A percentile compares a stretch with the other conserved stretches of the same genome.
These are phyloP conservation scores for Silurus meridionalis DNA, from an alignment of 2,113 vertebrate species.

Conservation along the genomic window DNA sequence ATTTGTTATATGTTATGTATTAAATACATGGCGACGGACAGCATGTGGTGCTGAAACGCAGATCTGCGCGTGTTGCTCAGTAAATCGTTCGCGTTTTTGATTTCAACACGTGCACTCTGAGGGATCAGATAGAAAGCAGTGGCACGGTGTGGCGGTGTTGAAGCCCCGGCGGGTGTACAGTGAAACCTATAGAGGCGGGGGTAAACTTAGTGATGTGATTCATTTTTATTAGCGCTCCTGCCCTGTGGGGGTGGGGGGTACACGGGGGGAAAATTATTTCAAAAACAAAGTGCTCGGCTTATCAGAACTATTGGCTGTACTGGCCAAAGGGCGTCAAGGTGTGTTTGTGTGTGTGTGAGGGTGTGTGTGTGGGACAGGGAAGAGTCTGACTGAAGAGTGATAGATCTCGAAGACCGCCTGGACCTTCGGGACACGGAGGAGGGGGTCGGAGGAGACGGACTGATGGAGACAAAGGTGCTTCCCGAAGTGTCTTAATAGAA, in stretches of 20 bases:
- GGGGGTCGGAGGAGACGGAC: constrained; percentile 13
- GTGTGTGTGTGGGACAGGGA: constrained; percentile 62
- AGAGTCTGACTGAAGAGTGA: constrained; percentile 71
- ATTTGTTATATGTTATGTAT: too few relatives aligned
- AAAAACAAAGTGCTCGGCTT: constrained; percentile 79
- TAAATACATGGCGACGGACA: background rate
- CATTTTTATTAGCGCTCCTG: constrained; percentile 78
- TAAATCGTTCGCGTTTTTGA: too few relatives aligned
- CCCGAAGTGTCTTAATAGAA: constrained; percentile 25
- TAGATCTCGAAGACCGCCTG: constrained; percentile 70
- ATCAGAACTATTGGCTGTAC: constrained; percentile 81
- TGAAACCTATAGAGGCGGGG: background rate
- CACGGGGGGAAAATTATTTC: constrained; percentile 80
- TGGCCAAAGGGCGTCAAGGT: constrained; percentile 67
- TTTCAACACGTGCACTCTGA: background rate
- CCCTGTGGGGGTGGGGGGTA: constrained; percentile 70
- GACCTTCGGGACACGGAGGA: constrained; percentile 49
- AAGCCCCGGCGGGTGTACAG: constrained; percentile 37
- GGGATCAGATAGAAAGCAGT: constrained; percentile 16
- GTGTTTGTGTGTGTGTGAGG: constrained; percentile 43
- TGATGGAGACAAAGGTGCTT: constrained; percentile 35
- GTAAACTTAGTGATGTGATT: constrained; percentile 76
- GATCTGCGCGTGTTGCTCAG: background rate
- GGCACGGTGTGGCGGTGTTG: background rate
- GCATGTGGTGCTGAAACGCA: background rate